Conservation (phyloP, 2,888 invertebrate genomes). For the Thelaira solivaga region DNA sequence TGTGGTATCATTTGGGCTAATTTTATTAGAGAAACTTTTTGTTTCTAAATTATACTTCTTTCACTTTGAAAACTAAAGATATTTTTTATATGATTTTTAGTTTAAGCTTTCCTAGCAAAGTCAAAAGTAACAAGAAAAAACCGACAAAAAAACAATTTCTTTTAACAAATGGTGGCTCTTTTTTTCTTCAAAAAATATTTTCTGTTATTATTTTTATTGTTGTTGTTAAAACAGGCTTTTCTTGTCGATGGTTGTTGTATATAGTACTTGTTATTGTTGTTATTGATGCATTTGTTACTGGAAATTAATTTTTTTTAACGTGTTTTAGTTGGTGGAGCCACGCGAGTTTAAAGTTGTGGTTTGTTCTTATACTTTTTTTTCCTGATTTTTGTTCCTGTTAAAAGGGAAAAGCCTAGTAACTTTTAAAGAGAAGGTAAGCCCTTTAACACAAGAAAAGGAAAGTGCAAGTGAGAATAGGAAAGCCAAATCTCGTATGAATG, state of each 20-base stretch:
- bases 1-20: too few relatives aligned
- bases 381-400: conserved; percentile 41
- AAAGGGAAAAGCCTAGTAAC: conserved; percentile 25
- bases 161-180: conserved; percentile 45
- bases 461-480: too few relatives aligned
- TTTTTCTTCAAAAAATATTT: conserved; percentile 13
- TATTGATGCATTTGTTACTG: neutral
- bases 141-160: neutral
- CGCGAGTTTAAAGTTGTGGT: conserved; percentile 35
- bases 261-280: conserved; percentile 24
- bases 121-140: neutral
- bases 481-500: too few relatives aligned
- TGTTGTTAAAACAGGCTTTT: conserved; percentile 58
- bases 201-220: conserved; percentile 34
- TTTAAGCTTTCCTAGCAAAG: too few relatives aligned
- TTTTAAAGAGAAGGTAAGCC: conserved; percentile 3
- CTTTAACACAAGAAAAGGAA: neutral
- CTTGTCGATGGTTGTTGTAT: conserved; percentile 48
- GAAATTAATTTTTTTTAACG: conserved; percentile 73
- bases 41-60: too few relatives aligned
- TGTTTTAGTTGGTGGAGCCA: conserved; percentile 67
- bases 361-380: conserved; percentile 37
- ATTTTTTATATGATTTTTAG: too few relatives aligned
- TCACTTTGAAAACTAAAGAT: too few relatives aligned
- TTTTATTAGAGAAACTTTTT: too few relatives aligned